These are phyloP conservation scores for Cyrtonyx montezumae DNA, from an alignment of 2,113 vertebrate genomes.

Conservation along the genomic window DNA sequence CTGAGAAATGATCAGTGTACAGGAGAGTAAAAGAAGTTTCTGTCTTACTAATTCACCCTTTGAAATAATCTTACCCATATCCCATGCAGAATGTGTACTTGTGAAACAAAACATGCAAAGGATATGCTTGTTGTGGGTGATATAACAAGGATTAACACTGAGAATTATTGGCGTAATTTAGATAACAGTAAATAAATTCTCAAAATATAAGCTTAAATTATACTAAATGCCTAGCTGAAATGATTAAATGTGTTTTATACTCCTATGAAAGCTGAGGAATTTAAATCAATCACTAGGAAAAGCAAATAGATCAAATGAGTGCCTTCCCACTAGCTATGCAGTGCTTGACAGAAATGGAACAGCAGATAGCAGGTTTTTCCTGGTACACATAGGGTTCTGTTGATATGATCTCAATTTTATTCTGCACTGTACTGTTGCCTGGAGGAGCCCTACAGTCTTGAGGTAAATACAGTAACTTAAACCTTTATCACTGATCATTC, in stretches of 20 bases:
- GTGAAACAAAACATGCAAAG: neutral
- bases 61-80: neutral
- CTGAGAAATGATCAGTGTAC: neutral
- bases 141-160: neutral
- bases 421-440: slow-evolving; percentile 44
- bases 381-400: slow-evolving; percentile 47
- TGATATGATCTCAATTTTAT: slow-evolving; percentile 69
- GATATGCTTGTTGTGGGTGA: neutral
- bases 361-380: slow-evolving; percentile 50
- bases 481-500: slow-evolving; percentile 25
- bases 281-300: slow-evolving; percentile 41
- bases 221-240: neutral
- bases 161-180: neutral
- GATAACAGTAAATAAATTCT: neutral
- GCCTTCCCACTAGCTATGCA: slow-evolving; percentile 52
- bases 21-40: neutral
- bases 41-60: fast-evolving
- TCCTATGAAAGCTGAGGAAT: neutral
- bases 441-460: slow-evolving; percentile 55
- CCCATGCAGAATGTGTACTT: neutral
- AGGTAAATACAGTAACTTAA: slow-evolving; percentile 52
- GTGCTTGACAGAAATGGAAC: slow-evolving; percentile 80
- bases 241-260: slow-evolving; percentile 2
- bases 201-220: slow-evolving; percentile 29
- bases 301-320: slow-evolving; percentile 65